Conservation (phyloP, 2,888 invertebrate species). For the Ptychoptera albimana region DNA sequence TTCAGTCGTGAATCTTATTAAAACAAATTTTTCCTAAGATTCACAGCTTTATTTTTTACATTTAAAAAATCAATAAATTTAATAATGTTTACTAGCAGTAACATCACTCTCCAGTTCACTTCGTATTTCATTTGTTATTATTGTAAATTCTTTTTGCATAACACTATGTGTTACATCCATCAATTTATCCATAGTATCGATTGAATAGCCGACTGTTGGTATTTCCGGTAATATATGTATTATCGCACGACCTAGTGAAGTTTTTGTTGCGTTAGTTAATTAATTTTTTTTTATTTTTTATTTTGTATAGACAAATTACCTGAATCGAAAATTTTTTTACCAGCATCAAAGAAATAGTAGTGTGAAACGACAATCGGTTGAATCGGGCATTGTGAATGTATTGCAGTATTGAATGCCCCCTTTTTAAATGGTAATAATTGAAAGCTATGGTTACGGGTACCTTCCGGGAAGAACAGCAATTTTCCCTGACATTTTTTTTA, state of each 20-base stretch:
- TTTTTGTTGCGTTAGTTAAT: too few species aligned
- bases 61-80: too few species aligned
- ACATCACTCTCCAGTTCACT: too few species aligned
- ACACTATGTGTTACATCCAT: neutral
- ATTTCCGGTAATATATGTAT: neutral
- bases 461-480: slow-evolving; percentile 75
- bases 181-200: neutral
- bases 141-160: neutral
- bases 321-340: neutral
- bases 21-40: too few species aligned
- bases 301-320: too few species aligned
- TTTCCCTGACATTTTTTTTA: slow-evolving; percentile 31
- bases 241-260: neutral
- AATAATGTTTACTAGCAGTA: too few species aligned
- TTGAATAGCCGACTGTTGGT: neutral
- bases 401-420: slow-evolving; percentile 79
- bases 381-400: slow-evolving; percentile 60
- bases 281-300: too few species aligned
- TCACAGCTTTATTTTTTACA: too few species aligned
- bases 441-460: slow-evolving; percentile 53
- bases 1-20: too few species aligned
- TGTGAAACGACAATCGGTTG: slow-evolving; percentile 66
- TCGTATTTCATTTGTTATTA: neutral
- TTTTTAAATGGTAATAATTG: slow-evolving; percentile 70
- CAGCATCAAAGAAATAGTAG: slow-evolving; percentile 1